Evolutionary conservation across 2,797 vertebrate genomes (phyloP).

Genomic region (Borostomias antarcticus): DNA sequence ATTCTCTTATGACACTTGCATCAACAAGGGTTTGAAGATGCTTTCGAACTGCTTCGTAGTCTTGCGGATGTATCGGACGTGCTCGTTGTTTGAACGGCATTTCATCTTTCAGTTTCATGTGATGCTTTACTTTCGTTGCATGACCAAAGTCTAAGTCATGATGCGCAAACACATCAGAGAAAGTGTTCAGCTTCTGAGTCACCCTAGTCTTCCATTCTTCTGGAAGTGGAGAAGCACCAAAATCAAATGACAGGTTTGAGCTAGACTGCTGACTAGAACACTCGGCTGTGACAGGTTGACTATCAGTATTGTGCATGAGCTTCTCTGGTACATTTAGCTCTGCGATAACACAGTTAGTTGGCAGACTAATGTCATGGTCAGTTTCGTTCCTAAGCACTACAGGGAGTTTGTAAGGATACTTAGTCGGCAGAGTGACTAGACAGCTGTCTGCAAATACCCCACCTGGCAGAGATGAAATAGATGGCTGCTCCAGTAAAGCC

Average conservation of each 20-base stretch:
- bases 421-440: not conserved
- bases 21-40: constrained; percentile 16
- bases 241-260: not conserved
- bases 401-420: not conserved
- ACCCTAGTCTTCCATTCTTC: not conserved
- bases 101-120: constrained; percentile 36
- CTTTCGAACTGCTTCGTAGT: constrained; percentile 3
- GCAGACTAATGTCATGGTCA: not conserved
- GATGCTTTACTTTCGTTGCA: constrained; percentile 4
- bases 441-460: not conserved
- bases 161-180: constrained; percentile 7
- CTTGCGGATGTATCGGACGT: not conserved
- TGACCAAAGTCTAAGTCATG: constrained; percentile 2
- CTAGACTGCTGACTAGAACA: not conserved
- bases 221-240: constrained; percentile 1
- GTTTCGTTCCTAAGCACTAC: constrained; percentile 12
- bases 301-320: too few species aligned
- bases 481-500: not conserved
- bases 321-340: not conserved
- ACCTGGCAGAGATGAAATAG: constrained; percentile 1
- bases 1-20: constrained; percentile 9
- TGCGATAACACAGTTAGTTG: not conserved
- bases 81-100: constrained; percentile 13
- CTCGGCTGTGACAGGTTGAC: too few species aligned
- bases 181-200: not conserved